phyloP scores from a whole-genome alignment of 2,888 invertebrate genomes.

The Drosophila meridionalis region DNA sequence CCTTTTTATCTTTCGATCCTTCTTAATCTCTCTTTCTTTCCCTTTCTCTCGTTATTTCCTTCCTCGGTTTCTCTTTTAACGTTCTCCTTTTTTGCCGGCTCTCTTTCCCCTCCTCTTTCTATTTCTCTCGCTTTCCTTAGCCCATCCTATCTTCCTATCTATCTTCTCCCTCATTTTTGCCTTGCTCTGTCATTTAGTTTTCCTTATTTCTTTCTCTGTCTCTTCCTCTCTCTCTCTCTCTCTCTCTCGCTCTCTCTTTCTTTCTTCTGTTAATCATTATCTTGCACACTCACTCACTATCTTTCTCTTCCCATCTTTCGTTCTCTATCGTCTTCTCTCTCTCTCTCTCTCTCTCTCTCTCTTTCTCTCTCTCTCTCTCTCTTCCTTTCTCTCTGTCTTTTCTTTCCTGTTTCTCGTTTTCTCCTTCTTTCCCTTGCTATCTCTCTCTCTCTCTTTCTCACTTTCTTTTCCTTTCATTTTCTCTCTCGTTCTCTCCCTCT shows the following conservation, averaged over 20 bases:
- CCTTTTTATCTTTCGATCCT: too few relatives aligned
- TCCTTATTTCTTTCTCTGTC: not conserved
- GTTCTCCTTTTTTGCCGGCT: not conserved
- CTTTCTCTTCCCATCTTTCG: too few relatives aligned
- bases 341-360: not conserved
- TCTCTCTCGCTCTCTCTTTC: not conserved
- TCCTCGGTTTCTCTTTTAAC: too few relatives aligned
- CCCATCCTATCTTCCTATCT: too few relatives aligned
- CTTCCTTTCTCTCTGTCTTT: not conserved
- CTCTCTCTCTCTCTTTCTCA: not conserved
- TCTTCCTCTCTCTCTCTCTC: not conserved
- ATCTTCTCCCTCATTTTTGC: not conserved
- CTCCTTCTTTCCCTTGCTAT: too few relatives aligned
- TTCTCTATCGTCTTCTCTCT: not conserved
- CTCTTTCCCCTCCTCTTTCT: not conserved
- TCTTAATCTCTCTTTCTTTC: too few relatives aligned
- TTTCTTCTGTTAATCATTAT: not conserved
- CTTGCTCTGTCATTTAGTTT: not conserved
- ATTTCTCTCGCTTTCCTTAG: not conserved
- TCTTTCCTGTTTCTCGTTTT: not conserved
- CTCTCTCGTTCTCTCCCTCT: too few relatives aligned
- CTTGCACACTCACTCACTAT: rapidly evolving
- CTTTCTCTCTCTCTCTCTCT: not conserved
- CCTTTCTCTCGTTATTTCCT: too few relatives aligned
- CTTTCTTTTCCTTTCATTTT: too few relatives aligned